Evolutionary conservation across 1,140 invertebrate species (phyloP).

Genomic region (Brachionus koreanus): DNA sequence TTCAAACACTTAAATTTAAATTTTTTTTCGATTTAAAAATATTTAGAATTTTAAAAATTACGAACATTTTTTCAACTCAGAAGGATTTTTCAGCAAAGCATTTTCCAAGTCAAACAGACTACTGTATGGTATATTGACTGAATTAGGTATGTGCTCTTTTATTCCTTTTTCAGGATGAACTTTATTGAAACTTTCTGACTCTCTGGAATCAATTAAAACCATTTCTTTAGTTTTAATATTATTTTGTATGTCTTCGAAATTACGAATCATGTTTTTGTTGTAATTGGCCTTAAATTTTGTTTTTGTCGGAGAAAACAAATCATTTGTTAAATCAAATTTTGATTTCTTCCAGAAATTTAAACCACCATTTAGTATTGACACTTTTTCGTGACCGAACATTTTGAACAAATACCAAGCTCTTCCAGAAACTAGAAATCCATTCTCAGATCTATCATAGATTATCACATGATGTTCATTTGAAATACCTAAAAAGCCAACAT

Average conservation of each 20-base stretch:
- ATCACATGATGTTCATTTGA: slow-evolving; percentile 47
- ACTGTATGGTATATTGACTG: slow-evolving; percentile 38
- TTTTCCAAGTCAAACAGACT: slow-evolving; percentile 5
- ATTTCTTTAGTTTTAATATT: neutral
- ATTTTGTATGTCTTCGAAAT: neutral
- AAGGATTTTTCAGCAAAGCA: neutral
- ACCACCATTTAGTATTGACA: slow-evolving; percentile 49
- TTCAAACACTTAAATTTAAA: slow-evolving; percentile 6
- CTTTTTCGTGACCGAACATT: slow-evolving; percentile 47
- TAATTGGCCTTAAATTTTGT: neutral
- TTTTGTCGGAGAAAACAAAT: neutral
- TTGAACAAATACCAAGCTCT: slow-evolving; percentile 49
- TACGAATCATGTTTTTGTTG: neutral
- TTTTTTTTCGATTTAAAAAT: neutral
- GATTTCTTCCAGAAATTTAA: slow-evolving; percentile 46
- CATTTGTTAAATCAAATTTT: neutral
- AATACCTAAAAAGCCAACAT: slow-evolving; percentile 46
- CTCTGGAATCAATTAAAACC: slow-evolving; percentile 8
- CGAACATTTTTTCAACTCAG: neutral
- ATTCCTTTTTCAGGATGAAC: neutral
- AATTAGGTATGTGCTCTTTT: neutral
- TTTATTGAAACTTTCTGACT: neutral
- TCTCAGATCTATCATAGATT: slow-evolving; percentile 46
- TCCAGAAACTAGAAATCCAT: slow-evolving; percentile 47
- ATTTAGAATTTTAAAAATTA: neutral